Percentiles rank a stretch among this genome's conserved stretches.
Conservation (phyloP, 1,140 invertebrate genomes). For the Paraescarpia echinospica region DNA sequence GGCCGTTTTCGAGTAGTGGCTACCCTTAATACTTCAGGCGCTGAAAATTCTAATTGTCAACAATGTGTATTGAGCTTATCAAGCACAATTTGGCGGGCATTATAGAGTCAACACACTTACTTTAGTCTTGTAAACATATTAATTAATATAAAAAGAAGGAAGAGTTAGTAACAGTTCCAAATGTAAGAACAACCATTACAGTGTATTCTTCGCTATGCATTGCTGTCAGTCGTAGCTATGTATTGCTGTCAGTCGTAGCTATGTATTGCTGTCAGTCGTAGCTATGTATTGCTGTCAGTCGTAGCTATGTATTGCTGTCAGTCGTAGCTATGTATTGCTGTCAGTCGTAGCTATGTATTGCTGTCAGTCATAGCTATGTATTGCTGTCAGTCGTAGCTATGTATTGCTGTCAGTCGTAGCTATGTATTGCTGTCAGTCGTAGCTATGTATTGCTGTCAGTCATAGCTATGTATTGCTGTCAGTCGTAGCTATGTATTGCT, state of each 20-base stretch:
- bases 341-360: background rate
- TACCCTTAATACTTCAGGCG: too few species aligned
- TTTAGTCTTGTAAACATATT: too few species aligned
- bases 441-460: background rate
- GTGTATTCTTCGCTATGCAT: background rate
- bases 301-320: background rate
- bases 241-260: background rate
- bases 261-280: background rate
- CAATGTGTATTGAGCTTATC: too few species aligned
- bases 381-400: background rate
- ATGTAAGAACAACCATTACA: background rate
- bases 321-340: background rate
- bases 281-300: background rate
- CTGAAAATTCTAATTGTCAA: too few species aligned
- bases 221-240: background rate
- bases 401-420: background rate
- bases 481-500: background rate
- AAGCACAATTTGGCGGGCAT: too few species aligned
- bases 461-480: background rate
- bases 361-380: background rate
- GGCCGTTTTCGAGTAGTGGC: too few species aligned
- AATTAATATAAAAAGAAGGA: background rate
- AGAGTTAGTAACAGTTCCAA: too few species aligned
- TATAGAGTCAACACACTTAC: too few species aligned
- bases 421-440: background rate